A percentile compares a stretch with the other conserved stretches of the same genome.
phyloP scores from a whole-genome alignment of 2,888 invertebrate genomes.

The Temnothorax ravouxi region DNA sequence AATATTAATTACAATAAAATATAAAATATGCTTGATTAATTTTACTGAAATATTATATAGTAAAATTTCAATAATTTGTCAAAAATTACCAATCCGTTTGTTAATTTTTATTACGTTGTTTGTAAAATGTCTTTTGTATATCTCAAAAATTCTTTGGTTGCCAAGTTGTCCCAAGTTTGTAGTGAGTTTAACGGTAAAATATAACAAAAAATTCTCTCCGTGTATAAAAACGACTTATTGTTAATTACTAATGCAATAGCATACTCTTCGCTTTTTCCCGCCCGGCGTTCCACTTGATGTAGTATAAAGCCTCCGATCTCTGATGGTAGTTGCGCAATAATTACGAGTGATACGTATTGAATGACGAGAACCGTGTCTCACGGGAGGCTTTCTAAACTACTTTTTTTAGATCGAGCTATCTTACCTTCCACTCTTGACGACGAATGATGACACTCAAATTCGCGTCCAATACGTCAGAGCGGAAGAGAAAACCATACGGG shows the following conservation, averaged over 20 bases:
- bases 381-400: slow-evolving; percentile 66
- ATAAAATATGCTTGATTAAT: no score
- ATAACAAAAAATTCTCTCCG: no score
- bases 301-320: slow-evolving; percentile 1
- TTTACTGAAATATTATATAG: no score
- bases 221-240: background rate
- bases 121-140: no score
- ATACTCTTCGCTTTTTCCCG: background rate
- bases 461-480: slow-evolving; percentile 25
- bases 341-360: slow-evolving; percentile 65
- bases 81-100: no score
- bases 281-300: background rate
- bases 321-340: slow-evolving; percentile 64
- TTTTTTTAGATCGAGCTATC: slow-evolving; percentile 69
- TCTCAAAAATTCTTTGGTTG: no score
- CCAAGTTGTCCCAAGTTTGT: no score
- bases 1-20: no score
- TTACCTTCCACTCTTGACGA: slow-evolving; percentile 19
- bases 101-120: no score
- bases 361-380: slow-evolving; percentile 59
- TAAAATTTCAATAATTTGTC: no score
- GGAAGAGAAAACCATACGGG: background rate
- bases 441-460: slow-evolving; percentile 34
- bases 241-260: background rate
- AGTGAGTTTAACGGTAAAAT: no score